Evolutionary conservation across 2,888 invertebrate species (phyloP).

Genomic region (Papilio protenor): DNA sequence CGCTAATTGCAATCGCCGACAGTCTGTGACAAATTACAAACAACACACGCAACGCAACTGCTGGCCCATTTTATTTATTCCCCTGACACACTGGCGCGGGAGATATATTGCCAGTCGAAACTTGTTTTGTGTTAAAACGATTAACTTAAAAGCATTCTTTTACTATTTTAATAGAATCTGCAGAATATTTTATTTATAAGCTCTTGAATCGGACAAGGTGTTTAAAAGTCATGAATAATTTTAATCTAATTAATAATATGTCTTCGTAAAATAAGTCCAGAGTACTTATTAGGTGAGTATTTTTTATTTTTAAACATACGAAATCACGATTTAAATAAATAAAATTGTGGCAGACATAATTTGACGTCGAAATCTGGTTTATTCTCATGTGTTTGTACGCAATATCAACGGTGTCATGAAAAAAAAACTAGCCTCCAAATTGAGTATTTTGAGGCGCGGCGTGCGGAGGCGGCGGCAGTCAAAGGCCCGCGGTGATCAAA

Average conservation of each 20-base stretch:
- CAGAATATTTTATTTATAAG: not conserved
- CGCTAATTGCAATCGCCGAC: constrained; percentile 25
- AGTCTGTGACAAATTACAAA: constrained; percentile 22
- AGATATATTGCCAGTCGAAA: not conserved
- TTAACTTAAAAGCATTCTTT: constrained; percentile 8
- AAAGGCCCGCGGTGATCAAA: constrained; percentile 82
- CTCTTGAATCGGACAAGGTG: not conserved
- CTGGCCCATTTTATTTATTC: constrained; percentile 20
- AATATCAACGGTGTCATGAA: constrained; percentile 54
- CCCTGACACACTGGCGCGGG: not conserved
- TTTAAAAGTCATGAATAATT: not conserved
- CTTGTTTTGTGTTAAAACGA: constrained; percentile 17
- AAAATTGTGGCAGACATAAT: not conserved
- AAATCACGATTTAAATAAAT: not conserved
- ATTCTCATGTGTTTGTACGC: constrained; percentile 28
- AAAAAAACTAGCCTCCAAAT: constrained; percentile 75
- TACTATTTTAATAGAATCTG: not conserved
- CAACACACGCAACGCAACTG: constrained; percentile 16
- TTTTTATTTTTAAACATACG: not conserved
- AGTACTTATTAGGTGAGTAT: not conserved
- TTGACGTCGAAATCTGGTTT: constrained; percentile 23
- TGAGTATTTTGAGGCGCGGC: constrained; percentile 81
- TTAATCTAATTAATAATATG: not conserved
- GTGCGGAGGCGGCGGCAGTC: constrained; percentile 77
- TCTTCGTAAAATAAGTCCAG: too few relatives aligned